Evolutionary conservation across 2,797 vertebrate species (phyloP), one percentile per base, ranked within the genome.

Genomic region (Takifugu ocellatus): DNA sequence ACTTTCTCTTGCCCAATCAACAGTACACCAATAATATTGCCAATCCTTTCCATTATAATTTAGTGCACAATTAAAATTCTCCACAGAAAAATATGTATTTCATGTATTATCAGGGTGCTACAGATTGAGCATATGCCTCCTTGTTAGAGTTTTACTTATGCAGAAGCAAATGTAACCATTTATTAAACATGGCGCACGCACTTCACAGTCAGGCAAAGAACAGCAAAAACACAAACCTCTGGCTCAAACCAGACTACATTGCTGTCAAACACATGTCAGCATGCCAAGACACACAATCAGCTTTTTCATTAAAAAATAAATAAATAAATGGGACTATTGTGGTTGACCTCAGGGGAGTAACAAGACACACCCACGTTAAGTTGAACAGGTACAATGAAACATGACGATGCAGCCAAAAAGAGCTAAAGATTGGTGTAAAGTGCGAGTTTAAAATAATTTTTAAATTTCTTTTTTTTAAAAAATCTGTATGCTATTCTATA

Each of bases 211-310:
- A 68, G 72, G 75, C 81, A 70, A 61, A 59, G 68, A 59, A 70
- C 59, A 56, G 74, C 29, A 60, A 61, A 26, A 61, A 70, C 8
- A 52, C 46, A 25, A 68, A 82, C 62, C 63, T 54, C 14, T 42
- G 53, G 45, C 26, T 52, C 54, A 45, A 69, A 62, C 49, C 66
- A 78, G 70, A 81, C 59, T 61, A 26, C 46, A 52, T 68, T 66
- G 59, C 54, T 54, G 55, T 75, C 66, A 79, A 75, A 68, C 61
- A 66, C 39, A 49, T 49, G 61, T 69, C 49, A 61, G 66, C 75
- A 83, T 86, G 90, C 89, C 91, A 89, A 74, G 90, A 91, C 92
- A 91, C 80, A 87, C 91, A 92, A 92, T 92, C 92, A 93, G 90
- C 39, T 45, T 70, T 80, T 56, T 24, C 27, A 65, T 61, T 70